phyloP scores from a whole-genome alignment of 2,888 invertebrate species.

The Macaria notata region DNA sequence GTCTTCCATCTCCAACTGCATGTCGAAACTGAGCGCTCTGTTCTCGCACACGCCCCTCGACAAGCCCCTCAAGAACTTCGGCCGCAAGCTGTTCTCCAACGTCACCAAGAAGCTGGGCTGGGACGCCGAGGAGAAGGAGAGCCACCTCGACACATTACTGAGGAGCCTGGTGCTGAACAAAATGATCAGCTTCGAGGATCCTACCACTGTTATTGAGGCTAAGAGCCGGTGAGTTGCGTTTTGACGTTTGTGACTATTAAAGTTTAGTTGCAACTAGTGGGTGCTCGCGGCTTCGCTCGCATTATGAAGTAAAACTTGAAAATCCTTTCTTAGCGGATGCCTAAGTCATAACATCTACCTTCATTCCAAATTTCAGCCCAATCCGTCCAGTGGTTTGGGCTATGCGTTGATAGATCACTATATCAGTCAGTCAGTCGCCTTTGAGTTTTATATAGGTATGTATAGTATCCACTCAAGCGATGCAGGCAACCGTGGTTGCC shows the following conservation, averaged over 20 bases:
- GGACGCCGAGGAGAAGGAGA: conserved; percentile 91
- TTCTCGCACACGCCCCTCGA: conserved; percentile 91
- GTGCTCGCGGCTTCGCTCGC: too few relatives aligned
- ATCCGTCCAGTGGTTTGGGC: too few relatives aligned
- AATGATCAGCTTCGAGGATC: conserved; percentile 91
- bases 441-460: too few relatives aligned
- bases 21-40: conserved; percentile 89
- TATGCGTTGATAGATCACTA: too few relatives aligned
- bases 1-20: conserved; percentile 90
- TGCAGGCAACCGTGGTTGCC: too few relatives aligned
- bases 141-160: conserved; percentile 92
- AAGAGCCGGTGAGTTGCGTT: conserved; percentile 80
- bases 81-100: conserved; percentile 87
- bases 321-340: too few relatives aligned
- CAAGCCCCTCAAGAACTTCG: conserved; percentile 88
- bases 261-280: too few relatives aligned
- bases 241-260: neutral
- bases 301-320: too few relatives aligned
- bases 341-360: too few relatives aligned
- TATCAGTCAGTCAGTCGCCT: too few relatives aligned
- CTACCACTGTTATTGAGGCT: conserved; percentile 90
- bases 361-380: too few relatives aligned
- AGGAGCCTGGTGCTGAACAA: conserved; percentile 92
- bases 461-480: too few relatives aligned
- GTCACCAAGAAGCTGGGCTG: conserved; percentile 91